These are phyloP conservation scores for Leptinotarsa juncta DNA, from an alignment of 2,888 invertebrate species.

Conservation along the genomic window DNA sequence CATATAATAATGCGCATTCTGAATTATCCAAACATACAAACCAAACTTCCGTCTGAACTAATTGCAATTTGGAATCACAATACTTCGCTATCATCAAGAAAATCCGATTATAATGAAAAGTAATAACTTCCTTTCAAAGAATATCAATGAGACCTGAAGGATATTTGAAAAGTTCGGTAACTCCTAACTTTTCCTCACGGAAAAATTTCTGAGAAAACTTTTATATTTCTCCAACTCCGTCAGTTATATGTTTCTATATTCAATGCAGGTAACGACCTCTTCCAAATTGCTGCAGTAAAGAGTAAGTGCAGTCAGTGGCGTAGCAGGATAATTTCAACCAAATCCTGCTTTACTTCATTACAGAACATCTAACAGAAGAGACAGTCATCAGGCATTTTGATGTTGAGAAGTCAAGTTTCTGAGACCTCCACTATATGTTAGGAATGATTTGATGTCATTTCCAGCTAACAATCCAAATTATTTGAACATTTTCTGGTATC, in stretches of 20 bases:
- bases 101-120: constrained; percentile 12
- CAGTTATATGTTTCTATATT: constrained; percentile 16
- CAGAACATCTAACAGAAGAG: background rate
- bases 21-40: background rate
- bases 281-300: constrained; percentile 18
- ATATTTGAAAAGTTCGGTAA: constrained; percentile 9
- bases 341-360: background rate
- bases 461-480: too few species aligned
- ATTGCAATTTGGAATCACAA: constrained; percentile 1
- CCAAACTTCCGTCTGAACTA: background rate
- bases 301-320: background rate
- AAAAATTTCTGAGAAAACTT: constrained; percentile 4
- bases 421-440: too few species aligned
- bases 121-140: constrained; percentile 9
- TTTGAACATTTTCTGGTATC: too few species aligned
- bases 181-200: constrained; percentile 9
- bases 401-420: too few species aligned
- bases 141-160: background rate
- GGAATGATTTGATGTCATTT: too few species aligned
- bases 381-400: too few species aligned
- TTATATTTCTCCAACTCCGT: constrained; percentile 6
- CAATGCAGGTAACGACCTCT: constrained; percentile 14
- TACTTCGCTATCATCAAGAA: background rate
- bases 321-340: background rate
- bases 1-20: background rate